Evolutionary conservation across 2,113 vertebrate genomes (phyloP).

Genomic region (Neotoma lepida): DNA sequence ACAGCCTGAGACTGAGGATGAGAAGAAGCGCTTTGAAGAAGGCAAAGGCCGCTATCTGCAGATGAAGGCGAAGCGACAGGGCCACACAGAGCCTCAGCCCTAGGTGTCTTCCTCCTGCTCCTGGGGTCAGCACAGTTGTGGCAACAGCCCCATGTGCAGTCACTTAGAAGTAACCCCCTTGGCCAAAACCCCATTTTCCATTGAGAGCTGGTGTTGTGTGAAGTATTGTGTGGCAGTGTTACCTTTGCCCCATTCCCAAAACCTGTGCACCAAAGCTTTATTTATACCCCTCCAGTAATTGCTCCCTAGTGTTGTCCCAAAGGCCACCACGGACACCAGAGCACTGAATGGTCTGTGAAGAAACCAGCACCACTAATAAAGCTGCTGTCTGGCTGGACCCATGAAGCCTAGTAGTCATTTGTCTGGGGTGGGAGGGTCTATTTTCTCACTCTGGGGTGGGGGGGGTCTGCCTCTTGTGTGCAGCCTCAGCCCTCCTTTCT

Average conservation of each 20-base stretch:
- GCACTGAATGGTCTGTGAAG: slow-evolving; percentile 71
- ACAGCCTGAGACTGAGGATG: slow-evolving; percentile 92
- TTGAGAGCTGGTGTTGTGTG: slow-evolving; percentile 73
- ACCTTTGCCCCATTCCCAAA: slow-evolving; percentile 57
- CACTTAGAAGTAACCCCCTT: slow-evolving; percentile 4
- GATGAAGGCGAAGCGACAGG: slow-evolving; percentile 93
- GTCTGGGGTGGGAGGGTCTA: background rate
- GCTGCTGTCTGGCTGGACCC: slow-evolving; percentile 74
- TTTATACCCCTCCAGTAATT: background rate
- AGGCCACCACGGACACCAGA: slow-evolving; percentile 29
- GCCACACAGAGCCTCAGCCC: slow-evolving; percentile 79
- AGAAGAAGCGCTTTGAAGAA: slow-evolving; percentile 94
- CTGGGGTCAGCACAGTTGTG: background rate
- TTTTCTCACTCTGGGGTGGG: background rate
- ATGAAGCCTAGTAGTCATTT: background rate
- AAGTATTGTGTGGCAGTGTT: slow-evolving; percentile 75
- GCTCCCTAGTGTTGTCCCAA: background rate
- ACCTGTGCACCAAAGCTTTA: slow-evolving; percentile 81
- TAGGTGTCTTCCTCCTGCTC: slow-evolving; percentile 64
- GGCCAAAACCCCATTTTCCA: slow-evolving; percentile 54
- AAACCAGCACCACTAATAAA: slow-evolving; percentile 83
- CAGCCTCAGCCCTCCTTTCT: background rate
- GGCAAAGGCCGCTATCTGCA: slow-evolving; percentile 94
- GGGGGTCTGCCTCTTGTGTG: background rate
- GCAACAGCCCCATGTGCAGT: background rate